Percentiles rank a stretch among this genome's conserved stretches.
These are phyloP conservation scores for Odontomachus brunneus DNA, from an alignment of 1,140 invertebrate genomes.

Conservation along the genomic window DNA sequence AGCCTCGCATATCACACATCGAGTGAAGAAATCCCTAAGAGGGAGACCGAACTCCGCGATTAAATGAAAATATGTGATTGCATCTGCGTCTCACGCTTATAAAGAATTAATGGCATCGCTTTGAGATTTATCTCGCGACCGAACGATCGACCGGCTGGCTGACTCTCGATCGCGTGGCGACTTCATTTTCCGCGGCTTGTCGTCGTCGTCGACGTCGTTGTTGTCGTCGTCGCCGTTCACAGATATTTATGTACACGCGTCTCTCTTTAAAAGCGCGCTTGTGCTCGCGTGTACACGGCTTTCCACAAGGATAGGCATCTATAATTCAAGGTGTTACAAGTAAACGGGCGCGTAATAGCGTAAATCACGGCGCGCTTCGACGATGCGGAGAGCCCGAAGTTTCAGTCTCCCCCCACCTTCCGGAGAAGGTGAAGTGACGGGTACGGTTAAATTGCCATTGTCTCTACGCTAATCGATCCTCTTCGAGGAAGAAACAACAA, in stretches of 20 bases:
- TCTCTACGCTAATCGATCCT: conserved; percentile 47
- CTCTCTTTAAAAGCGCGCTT: neutral
- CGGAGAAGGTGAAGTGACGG: neutral
- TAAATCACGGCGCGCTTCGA: conserved; percentile 78
- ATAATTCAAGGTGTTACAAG: conserved; percentile 83
- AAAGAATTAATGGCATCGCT: conserved; percentile 45
- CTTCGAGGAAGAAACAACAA: conserved; percentile 37
- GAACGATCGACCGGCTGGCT: neutral
- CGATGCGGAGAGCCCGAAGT: conserved; percentile 57
- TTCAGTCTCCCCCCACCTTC: conserved; percentile 8
- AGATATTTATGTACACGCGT: conserved; percentile 55
- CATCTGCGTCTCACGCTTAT: conserved; percentile 21
- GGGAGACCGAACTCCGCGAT: conserved; percentile 2
- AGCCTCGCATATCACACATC: conserved; percentile 28
- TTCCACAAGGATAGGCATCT: conserved; percentile 78
- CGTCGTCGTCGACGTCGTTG: conserved; percentile 59
- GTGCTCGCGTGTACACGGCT: conserved; percentile 56
- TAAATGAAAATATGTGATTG: conserved; percentile 38
- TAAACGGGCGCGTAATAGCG: conserved; percentile 77
- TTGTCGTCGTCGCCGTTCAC: conserved; percentile 14
- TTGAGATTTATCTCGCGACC: conserved; percentile 28
- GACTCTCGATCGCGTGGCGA: conserved; percentile 54
- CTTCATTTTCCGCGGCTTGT: conserved; percentile 74
- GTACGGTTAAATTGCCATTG: conserved; percentile 51
- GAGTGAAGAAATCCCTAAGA: conserved; percentile 11